Percentiles rank a stretch among this genome's conserved stretches.
Evolutionary conservation across 2,888 invertebrate genomes (phyloP).

Genomic region (Hirtodrosophila cameraria): DNA sequence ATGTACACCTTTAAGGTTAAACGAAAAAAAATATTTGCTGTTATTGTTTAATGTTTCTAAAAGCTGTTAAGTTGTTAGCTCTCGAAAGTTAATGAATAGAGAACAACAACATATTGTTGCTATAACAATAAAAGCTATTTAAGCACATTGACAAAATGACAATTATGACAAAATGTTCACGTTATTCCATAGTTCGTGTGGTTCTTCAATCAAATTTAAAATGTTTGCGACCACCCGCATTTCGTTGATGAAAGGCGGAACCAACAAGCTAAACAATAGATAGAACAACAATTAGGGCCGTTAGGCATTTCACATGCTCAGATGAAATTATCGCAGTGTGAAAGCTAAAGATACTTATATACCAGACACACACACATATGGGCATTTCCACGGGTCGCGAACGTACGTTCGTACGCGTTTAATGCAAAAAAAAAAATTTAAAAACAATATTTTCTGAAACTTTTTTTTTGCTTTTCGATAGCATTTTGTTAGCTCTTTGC

Average conservation of each 20-base stretch:
- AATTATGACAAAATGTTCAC: slow-evolving; percentile 10
- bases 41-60: no score
- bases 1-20: no score
- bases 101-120: slow-evolving; percentile 9
- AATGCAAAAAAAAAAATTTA: no score
- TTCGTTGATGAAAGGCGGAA: slow-evolving; percentile 20
- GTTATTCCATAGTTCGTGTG: slow-evolving; percentile 4
- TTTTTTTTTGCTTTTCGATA: no score
- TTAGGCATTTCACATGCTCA: slow-evolving; percentile 6
- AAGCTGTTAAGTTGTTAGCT: neutral
- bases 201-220: slow-evolving; percentile 23
- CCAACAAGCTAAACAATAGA: slow-evolving; percentile 12
- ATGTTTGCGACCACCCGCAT: slow-evolving; percentile 27
- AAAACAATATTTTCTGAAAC: no score
- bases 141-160: slow-evolving; percentile 10
- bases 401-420: no score
- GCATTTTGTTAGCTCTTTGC: no score
- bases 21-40: no score
- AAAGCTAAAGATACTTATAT: slow-evolving; percentile 23
- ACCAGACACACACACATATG: no score
- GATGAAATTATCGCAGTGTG: slow-evolving; percentile 34
- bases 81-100: no score
- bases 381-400: no score
- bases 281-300: slow-evolving; percentile 3
- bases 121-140: neutral